Base-by-base conservation (phyloP, 1,140 invertebrate genomes). In the Lucilia cuprina region DNA sequence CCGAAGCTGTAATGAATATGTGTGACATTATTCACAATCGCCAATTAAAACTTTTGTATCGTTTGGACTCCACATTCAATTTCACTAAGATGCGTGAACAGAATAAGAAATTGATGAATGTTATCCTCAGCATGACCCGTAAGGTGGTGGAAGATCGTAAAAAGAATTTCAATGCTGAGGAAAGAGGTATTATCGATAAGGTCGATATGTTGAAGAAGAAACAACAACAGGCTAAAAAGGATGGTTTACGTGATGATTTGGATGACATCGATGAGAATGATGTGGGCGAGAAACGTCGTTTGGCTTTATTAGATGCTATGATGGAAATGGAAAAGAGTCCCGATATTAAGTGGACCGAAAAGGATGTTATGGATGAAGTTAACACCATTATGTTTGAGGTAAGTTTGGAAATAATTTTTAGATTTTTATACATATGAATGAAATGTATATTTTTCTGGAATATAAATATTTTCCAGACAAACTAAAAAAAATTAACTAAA, bases 271-370 rank as follows among this genome's bases (percentile, higher is more conserved):
- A 95, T 86, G 94, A 95, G 83, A 94, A 94, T 87, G 94, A 94
- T 86, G 87, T 94, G 82, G 94, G 93, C 82, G 93, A 94, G 85
- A 96, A 96, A 88, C 94, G 94, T 87, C 92, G 95, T 74, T 91
- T 96, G 7, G 96, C 96, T 17, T 97, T 98, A 91, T 92, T 98
- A 84, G 96, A 98, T 90, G 92, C 96, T 49, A 92, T 98, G 92
- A 91, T 98, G 2, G 94, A 96, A 88, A 90, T 93, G 65, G 90
- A 93, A 25, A 91, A 92, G 84, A 93, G 92, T 41, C 90, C 90
- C n/a, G 88, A 88, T 2, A 85, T 83, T 74, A 87, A 91, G 80
- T 90, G 96, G 19, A 94, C 93, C 8, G 93, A 96, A 78, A 92
- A 94, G 47, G 96, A 97, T 91, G 96, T 97, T 55, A 93, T 94